These are phyloP conservation scores for Erebia ligea DNA, from an alignment of 2,888 invertebrate genomes.

Conservation along the genomic window DNA sequence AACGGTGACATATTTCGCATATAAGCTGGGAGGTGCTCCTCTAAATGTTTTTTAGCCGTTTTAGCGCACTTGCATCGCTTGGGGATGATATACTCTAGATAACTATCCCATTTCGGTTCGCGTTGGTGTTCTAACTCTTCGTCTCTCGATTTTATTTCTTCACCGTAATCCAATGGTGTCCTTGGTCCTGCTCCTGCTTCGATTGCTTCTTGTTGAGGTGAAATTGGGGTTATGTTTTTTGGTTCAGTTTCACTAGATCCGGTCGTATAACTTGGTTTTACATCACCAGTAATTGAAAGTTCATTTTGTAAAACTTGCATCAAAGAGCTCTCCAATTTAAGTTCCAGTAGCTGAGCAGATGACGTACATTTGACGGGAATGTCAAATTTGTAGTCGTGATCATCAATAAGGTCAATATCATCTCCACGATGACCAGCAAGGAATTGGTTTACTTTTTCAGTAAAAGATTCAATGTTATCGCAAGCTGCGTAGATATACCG, in stretches of 20 bases:
- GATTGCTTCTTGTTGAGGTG: constrained; percentile 29
- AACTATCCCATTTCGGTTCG: constrained; percentile 69
- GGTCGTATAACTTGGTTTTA: constrained; percentile 57
- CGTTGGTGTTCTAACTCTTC: constrained; percentile 56
- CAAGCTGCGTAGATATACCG: constrained; percentile 68
- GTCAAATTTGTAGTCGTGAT: constrained; percentile 56
- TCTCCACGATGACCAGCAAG: constrained; percentile 56
- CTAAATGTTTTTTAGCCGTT: constrained; percentile 61
- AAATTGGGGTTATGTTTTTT: constrained; percentile 5
- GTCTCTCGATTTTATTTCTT: constrained; percentile 51
- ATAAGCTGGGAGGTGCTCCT: constrained; percentile 66
- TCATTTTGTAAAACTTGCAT: constrained; percentile 68
- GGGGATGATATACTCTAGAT: constrained; percentile 56
- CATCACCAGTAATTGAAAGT: constrained; percentile 54
- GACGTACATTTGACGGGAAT: constrained; percentile 58
- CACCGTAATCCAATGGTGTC: constrained; percentile 42
- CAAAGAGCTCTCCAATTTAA: constrained; percentile 67
- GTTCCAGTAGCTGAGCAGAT: constrained; percentile 54
- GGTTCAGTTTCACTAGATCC: constrained; percentile 52
- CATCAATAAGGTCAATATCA: constrained; percentile 56
- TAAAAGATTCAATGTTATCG: constrained; percentile 64
- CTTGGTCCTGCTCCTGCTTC: constrained; percentile 16
- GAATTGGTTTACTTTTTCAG: constrained; percentile 60
- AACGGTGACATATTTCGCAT: constrained; percentile 64
- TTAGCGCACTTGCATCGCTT: constrained; percentile 59